phyloP scores from a whole-genome alignment of 2,113 vertebrate genomes.

The Etia nguti region DNA sequence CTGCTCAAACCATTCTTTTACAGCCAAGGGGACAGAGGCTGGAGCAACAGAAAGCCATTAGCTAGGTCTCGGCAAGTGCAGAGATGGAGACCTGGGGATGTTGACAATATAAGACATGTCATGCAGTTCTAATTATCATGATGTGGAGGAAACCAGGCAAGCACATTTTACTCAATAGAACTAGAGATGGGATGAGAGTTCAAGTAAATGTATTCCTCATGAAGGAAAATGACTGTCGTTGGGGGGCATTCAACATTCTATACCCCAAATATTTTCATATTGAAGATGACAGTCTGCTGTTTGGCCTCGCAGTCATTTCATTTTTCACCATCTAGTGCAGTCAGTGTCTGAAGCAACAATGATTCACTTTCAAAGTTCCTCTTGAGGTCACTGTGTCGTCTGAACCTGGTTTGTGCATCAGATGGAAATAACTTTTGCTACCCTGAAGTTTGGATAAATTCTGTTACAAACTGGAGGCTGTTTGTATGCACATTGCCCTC shows the following conservation, averaged over 20 bases:
- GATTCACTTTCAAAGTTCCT: conserved; percentile 47
- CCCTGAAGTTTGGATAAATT: neutral
- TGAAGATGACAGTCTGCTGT: conserved; percentile 30
- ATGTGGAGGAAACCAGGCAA: neutral
- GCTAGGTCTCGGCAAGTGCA: neutral
- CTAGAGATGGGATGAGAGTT: neutral
- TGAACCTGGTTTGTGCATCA: neutral
- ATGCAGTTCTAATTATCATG: neutral
- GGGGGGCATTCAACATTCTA: neutral
- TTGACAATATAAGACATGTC: neutral
- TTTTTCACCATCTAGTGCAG: conserved; percentile 26
- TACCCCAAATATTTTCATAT: conserved; percentile 6
- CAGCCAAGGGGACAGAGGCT: neutral
- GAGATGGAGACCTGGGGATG: neutral
- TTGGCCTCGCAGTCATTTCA: conserved; percentile 37
- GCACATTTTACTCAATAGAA: neutral
- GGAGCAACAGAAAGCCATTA: neutral
- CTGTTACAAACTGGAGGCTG: neutral
- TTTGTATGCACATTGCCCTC: neutral
- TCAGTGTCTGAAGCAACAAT: conserved; percentile 28
- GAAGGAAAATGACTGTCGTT: neutral
- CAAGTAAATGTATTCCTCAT: neutral
- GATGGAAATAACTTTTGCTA: neutral
- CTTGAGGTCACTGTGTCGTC: conserved; percentile 18
- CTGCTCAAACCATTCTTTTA: neutral